Conservation (phyloP, 2,888 invertebrate genomes). For the Halictus quadricinctus region DNA sequence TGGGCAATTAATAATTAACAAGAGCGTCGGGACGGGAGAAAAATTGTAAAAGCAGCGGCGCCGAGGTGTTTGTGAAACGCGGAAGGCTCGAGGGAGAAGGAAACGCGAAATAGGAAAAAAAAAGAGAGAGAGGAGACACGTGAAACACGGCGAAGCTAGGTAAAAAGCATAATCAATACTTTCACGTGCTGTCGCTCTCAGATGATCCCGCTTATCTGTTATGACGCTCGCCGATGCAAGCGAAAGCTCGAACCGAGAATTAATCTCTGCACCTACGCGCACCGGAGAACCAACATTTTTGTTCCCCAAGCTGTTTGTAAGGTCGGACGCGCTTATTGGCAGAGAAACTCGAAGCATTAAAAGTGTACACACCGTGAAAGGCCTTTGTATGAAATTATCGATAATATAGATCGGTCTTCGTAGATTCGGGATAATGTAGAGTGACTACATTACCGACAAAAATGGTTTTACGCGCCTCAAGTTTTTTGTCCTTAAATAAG, state of each 20-base stretch:
- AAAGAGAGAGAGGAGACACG: constrained; percentile 21
- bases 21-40: neutral
- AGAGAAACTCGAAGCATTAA: neutral
- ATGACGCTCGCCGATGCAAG: constrained; percentile 38
- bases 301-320: neutral
- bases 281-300: neutral
- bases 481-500: too few relatives aligned
- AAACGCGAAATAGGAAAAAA: constrained; percentile 7
- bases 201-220: constrained; percentile 46
- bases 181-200: constrained; percentile 42
- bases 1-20: constrained; percentile 48
- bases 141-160: constrained; percentile 43
- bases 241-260: neutral
- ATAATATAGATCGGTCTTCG: too few relatives aligned
- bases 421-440: too few relatives aligned
- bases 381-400: too few relatives aligned
- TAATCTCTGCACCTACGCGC: neutral
- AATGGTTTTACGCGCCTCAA: too few relatives aligned
- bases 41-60: neutral
- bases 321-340: neutral
- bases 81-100: neutral
- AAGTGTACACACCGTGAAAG: neutral
- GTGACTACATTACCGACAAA: too few relatives aligned
- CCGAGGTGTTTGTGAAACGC: constrained; percentile 27
- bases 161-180: constrained; percentile 50